phyloP scores from a whole-genome alignment of 2,888 invertebrate genomes.

The Erannis defoliaria region DNA sequence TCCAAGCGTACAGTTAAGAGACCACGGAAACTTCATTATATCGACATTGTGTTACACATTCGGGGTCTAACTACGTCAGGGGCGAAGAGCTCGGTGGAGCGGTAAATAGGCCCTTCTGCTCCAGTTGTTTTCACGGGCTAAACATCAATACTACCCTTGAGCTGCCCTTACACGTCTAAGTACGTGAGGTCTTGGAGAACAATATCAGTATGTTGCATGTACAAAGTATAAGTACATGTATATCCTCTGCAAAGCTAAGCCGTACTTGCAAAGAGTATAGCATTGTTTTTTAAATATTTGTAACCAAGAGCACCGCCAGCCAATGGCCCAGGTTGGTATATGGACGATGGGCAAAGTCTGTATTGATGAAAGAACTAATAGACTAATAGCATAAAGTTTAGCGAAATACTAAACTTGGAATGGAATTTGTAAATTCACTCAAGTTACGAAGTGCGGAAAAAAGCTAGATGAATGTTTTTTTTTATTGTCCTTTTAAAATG shows the following conservation, averaged over 20 bases:
- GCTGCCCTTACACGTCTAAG: constrained; percentile 15
- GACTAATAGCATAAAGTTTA: too few species aligned
- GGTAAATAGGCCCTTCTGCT: constrained; percentile 81
- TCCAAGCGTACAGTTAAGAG: constrained; percentile 21
- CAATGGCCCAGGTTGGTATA: too few species aligned
- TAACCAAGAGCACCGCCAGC: too few species aligned
- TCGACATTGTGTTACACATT: constrained; percentile 58
- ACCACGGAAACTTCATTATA: constrained; percentile 59
- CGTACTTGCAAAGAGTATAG: too few species aligned
- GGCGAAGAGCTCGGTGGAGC: constrained; percentile 73
- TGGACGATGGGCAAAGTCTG: too few species aligned
- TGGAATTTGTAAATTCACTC: too few species aligned
- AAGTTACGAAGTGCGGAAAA: too few species aligned
- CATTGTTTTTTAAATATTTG: too few species aligned
- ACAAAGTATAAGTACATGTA: not conserved
- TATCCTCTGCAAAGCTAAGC: not conserved
- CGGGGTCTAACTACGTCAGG: constrained; percentile 68
- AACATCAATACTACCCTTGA: constrained; percentile 59
- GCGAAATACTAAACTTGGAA: too few species aligned
- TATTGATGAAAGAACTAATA: too few species aligned
- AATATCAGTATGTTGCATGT: not conserved
- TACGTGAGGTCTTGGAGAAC: constrained; percentile 8
- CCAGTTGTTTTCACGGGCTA: constrained; percentile 69
- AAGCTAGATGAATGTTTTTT: too few species aligned
- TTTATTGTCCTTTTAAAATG: too few species aligned